A percentile compares a stretch with the other conserved stretches of the same genome.
These are phyloP conservation scores for Hippasteria phrygiana DNA, from an alignment of 53 echinoderm and acorn worm genomes.

Conservation along the genomic window DNA sequence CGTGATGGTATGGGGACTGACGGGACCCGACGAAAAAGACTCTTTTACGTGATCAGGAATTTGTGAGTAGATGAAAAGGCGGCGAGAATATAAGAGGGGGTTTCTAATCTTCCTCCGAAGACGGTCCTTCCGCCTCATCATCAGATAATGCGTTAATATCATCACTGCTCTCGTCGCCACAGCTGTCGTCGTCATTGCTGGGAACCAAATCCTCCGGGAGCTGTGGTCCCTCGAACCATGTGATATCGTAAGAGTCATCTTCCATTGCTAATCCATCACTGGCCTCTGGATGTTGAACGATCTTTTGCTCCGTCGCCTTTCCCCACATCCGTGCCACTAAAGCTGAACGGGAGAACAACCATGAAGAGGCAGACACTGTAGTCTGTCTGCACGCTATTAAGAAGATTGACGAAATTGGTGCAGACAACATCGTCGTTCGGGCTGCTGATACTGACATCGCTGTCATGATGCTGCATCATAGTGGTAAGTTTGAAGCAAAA, in stretches of 20 bases:
- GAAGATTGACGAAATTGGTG: background rate
- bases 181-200: background rate
- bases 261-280: background rate
- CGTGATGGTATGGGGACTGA: too few relatives aligned
- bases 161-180: background rate
- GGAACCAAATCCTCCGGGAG: too few relatives aligned
- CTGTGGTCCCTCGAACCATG: too few relatives aligned
- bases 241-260: too few relatives aligned
- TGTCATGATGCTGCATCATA: conserved; percentile 40
- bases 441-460: conserved; percentile 54
- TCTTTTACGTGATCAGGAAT: too few relatives aligned
- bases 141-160: too few relatives aligned
- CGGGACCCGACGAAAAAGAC: too few relatives aligned
- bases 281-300: background rate
- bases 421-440: conserved; percentile 26
- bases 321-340: too few relatives aligned
- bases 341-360: conserved; percentile 10
- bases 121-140: conserved; percentile 49
- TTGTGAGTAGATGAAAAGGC: too few relatives aligned
- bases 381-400: conserved; percentile 32
- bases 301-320: background rate
- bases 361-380: conserved; percentile 45
- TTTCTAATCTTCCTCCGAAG: too few relatives aligned
- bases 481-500: background rate
- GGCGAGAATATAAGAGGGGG: too few relatives aligned